Evolutionary conservation across 2,113 vertebrate species (phyloP), one percentile per base, ranked within the genome.

Genomic region (Oreamnos americanus): DNA sequence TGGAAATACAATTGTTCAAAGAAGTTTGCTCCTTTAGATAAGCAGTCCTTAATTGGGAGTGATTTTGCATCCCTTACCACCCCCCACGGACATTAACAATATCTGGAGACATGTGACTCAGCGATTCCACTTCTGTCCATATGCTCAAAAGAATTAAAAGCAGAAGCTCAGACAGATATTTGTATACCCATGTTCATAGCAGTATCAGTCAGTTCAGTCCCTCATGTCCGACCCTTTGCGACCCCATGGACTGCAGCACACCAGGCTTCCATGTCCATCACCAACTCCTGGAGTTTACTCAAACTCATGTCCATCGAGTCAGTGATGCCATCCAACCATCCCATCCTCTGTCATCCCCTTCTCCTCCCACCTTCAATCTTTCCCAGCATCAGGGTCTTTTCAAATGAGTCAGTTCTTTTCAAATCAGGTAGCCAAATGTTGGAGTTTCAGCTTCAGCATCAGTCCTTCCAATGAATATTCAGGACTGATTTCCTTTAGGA

Each of bases 151-250:
- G 51, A 91, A 57, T 5, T 30, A 25, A 74, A 62, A 90, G 39
- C 49, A 86, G 53, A 36, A 91, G 62, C 64, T 88, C 23, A 14
- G 43, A 17, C 5, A 39, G 19, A 17, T 95, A 89, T 45, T 43
- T 79, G 19, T 74, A 55, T 4, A 79, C 26, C 33, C 25, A 21
- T 3, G 1, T 49, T 92, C 8, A 64, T 3, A 76, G 19, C 67
- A 74, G 67, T 39, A 74, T 39, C 67, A 39, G 19, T 74, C 67
- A 71, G 67, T 39, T 71, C 67, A 39, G 10, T 71, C 19, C 64
- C n/a, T 71, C n/a, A 39, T 36, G 19, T 71, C n/a, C 0, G 0
- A 71, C 67, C 21, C n/a, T 71, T 36, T 23, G n/a, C 2, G 0
- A 39, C 10, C n/a, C 67, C 9, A 71, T 39, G 19, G 19, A 23